Evolutionary conservation across 2,888 invertebrate species (phyloP), one percentile per base, ranked within the genome.

Genomic region (Diadegma fenestrale): DNA sequence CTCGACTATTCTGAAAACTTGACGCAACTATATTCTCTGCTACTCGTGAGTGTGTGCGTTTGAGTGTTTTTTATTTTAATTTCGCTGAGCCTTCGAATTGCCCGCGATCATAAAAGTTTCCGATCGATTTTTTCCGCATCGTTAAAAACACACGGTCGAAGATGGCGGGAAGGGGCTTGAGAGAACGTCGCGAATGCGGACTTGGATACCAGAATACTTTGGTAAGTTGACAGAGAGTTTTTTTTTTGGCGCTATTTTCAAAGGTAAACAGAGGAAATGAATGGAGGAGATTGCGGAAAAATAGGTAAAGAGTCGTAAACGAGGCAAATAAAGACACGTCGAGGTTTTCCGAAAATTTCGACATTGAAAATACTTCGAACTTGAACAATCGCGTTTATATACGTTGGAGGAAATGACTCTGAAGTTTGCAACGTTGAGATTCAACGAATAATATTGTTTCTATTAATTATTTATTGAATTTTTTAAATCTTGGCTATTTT

Each of bases 181-280:
- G 93, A 48, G 95, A 95, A 1, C 95, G 95, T 90, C 95, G 96
- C 90, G 96, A 95, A 89, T 94, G 95, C 83, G 96, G 96, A 83
- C 94, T 97, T 91, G 97, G 97, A 75, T 96, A 96, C 90, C 96
- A 96, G 92, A 96, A 96, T 89, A 96, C 96, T 64, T 95, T 96
- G 95, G 96, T 96, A 90, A 96, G 96, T 95, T 63, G 58, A 75
- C 5, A 30, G 66, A 58, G 1, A 58, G 14, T 22, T 26, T 4
- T 54, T 26, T 26, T 58, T 58, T 26, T 58, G 14, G 58, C 58
- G 58, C 58, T 14, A 12, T 58, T 58, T 26, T 58, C 26, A 58
- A 26, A 58, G 26, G 4, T 26, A 26, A 58, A 54, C 12, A 58
- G 26, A 5, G 26, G 14, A 58, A 58, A 26, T 58, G 8, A 14